Conservation (phyloP, 2,888 invertebrate species). For the Scaptomyza flava region DNA sequence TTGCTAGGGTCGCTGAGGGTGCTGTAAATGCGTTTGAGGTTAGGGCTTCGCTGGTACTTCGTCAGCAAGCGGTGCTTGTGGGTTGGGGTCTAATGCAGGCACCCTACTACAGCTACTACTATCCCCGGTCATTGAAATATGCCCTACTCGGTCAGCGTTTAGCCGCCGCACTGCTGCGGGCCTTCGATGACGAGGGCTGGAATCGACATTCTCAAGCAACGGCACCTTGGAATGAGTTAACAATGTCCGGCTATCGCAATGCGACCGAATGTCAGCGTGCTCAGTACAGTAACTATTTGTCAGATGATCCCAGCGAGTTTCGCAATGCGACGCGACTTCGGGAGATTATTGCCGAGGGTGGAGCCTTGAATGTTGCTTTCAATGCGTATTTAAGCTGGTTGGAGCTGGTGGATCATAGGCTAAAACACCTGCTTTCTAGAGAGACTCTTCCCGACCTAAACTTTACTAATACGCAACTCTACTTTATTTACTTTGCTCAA, state of each 20-base stretch:
- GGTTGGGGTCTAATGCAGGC: slow-evolving; percentile 79
- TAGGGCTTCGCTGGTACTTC: slow-evolving; percentile 53
- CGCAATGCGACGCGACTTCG: slow-evolving; percentile 69
- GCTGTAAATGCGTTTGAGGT: slow-evolving; percentile 69
- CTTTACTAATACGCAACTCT: slow-evolving; percentile 82
- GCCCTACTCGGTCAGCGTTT: slow-evolving; percentile 71
- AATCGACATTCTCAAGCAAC: slow-evolving; percentile 64
- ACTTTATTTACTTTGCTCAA: slow-evolving; percentile 82
- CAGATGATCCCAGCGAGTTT: slow-evolving; percentile 69
- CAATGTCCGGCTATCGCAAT: slow-evolving; percentile 61
- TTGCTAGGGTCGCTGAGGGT: slow-evolving; percentile 28
- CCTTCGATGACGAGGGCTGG: slow-evolving; percentile 79
- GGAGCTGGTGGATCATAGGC: slow-evolving; percentile 48
- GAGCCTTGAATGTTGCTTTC: slow-evolving; percentile 80
- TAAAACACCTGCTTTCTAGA: slow-evolving; percentile 36
- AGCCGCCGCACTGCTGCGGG: slow-evolving; percentile 68
- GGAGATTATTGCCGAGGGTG: slow-evolving; percentile 73
- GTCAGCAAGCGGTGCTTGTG: slow-evolving; percentile 65
- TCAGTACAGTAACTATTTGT: slow-evolving; percentile 76
- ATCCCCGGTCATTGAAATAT: slow-evolving; percentile 73
- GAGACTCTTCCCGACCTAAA: slow-evolving; percentile 80
- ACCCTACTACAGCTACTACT: slow-evolving; percentile 76
- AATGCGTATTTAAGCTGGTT: slow-evolving; percentile 80
- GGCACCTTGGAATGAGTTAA: slow-evolving; percentile 62
- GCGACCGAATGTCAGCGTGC: slow-evolving; percentile 75